These are phyloP conservation scores for Drosophila neoperkinsi DNA, from an alignment of 2,888 invertebrate species.

Conservation along the genomic window DNA sequence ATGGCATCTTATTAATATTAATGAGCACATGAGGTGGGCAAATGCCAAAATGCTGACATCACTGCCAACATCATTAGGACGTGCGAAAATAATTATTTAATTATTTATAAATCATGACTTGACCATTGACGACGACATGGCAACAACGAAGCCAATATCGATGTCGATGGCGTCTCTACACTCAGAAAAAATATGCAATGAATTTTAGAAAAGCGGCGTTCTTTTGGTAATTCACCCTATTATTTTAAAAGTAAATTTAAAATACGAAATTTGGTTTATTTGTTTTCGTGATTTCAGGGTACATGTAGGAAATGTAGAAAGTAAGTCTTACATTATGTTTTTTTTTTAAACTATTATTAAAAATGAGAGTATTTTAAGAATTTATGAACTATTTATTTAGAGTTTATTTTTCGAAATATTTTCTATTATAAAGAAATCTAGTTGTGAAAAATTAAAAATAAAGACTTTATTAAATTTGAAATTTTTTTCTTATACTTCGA, in stretches of 20 bases:
- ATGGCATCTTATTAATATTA: slow-evolving; percentile 71
- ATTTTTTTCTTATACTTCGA: background rate
- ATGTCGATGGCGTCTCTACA: slow-evolving; percentile 7
- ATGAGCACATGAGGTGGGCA: slow-evolving; percentile 63
- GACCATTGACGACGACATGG: slow-evolving; percentile 38
- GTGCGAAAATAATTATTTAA: slow-evolving; percentile 80
- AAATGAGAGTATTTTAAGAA: background rate
- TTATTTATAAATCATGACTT: slow-evolving; percentile 78
- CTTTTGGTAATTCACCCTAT: background rate
- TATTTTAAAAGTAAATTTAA: background rate
- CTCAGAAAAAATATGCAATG: background rate
- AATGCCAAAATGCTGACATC: slow-evolving; percentile 50
- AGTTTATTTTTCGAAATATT: background rate
- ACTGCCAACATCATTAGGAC: slow-evolving; percentile 64
- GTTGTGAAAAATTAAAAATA: background rate
- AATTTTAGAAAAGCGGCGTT: background rate
- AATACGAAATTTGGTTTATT: background rate
- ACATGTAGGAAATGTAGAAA: background rate
- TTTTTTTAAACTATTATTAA: background rate
- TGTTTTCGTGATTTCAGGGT: background rate
- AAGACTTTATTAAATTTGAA: background rate
- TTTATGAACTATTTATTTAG: rapidly evolving
- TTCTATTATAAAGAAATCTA: background rate
- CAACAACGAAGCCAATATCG: slow-evolving; percentile 11
- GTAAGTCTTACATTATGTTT: background rate